phyloP scores from a whole-genome alignment of 2,888 invertebrate species.

The Cinara cedri region DNA sequence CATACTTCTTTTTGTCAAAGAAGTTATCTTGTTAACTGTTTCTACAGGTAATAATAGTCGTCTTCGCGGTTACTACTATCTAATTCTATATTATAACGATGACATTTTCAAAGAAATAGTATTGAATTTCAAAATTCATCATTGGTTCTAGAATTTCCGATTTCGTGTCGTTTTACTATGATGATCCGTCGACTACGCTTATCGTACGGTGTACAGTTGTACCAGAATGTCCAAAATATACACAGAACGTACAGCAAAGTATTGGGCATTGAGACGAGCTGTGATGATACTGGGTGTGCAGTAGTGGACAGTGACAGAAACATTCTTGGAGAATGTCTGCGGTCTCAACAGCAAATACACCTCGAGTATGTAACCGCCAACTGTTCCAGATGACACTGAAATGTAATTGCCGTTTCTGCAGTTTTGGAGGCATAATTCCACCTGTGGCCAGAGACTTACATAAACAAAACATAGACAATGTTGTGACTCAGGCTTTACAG shows the following conservation, averaged over 20 bases:
- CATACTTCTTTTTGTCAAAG: no score
- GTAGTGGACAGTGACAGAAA: constrained; percentile 76
- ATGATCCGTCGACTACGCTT: no score
- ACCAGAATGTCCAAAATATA: neutral
- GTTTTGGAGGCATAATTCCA: constrained; percentile 89
- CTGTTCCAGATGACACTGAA: neutral
- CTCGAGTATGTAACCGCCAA: constrained; percentile 28
- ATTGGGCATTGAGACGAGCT: constrained; percentile 95
- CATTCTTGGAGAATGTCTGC: constrained; percentile 79
- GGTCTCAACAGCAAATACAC: constrained; percentile 74
- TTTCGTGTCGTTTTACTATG: no score
- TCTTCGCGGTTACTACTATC: no score
- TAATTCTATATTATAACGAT: no score
- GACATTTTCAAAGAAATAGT: no score
- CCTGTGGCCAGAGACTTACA: constrained; percentile 84
- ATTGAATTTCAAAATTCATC: no score
- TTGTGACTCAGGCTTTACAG: constrained; percentile 73
- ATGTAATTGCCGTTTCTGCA: constrained; percentile 62
- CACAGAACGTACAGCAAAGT: constrained; percentile 62
- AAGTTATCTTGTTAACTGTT: no score
- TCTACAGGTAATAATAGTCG: no score
- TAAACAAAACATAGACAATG: constrained; percentile 74
- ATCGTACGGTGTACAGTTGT: no score
- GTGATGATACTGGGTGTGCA: constrained; percentile 95
- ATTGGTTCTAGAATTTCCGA: no score